phyloP scores from a whole-genome alignment of 2,888 invertebrate species.

The Hydriomena furcata region DNA sequence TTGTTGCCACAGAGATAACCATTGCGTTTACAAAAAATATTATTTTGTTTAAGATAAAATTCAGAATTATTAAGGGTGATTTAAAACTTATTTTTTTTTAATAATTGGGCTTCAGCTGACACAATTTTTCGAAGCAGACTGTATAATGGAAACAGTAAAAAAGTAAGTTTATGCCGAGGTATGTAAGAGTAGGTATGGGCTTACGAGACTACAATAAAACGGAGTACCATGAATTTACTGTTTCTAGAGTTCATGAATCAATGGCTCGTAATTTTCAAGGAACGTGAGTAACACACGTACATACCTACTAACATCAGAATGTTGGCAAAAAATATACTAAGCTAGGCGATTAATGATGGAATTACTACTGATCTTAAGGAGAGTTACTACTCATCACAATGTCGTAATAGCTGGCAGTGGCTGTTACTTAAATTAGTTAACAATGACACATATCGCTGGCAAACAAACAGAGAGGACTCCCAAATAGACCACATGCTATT shows the following conservation, averaged over 20 bases:
- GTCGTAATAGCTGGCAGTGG: slow-evolving; percentile 80
- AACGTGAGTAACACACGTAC: slow-evolving; percentile 31
- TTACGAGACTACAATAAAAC: slow-evolving; percentile 55
- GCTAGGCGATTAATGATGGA: slow-evolving; percentile 48
- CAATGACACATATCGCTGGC: slow-evolving; percentile 84
- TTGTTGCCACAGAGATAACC: no score
- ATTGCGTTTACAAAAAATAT: no score
- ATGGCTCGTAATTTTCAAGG: slow-evolving; percentile 52
- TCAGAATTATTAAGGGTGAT: no score
- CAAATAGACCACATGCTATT: slow-evolving; percentile 81
- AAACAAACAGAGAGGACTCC: slow-evolving; percentile 79
- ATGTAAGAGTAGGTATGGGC: slow-evolving; percentile 38
- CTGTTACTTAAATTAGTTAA: slow-evolving; percentile 83
- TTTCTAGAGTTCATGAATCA: slow-evolving; percentile 59
- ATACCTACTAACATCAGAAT: no score
- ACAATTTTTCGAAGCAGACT: no score
- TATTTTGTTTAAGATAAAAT: no score
- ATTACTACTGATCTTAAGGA: slow-evolving; percentile 48
- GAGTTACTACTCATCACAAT: slow-evolving; percentile 53
- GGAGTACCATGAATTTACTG: slow-evolving; percentile 52
- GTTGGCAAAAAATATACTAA: slow-evolving; percentile 13
- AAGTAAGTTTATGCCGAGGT: slow-evolving; percentile 14
- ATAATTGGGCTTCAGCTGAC: no score
- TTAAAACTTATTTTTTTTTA: no score
- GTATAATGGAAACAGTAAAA: neutral